phyloP scores from a whole-genome alignment of 2,113 vertebrate genomes.

The Chamaea fasciata region DNA sequence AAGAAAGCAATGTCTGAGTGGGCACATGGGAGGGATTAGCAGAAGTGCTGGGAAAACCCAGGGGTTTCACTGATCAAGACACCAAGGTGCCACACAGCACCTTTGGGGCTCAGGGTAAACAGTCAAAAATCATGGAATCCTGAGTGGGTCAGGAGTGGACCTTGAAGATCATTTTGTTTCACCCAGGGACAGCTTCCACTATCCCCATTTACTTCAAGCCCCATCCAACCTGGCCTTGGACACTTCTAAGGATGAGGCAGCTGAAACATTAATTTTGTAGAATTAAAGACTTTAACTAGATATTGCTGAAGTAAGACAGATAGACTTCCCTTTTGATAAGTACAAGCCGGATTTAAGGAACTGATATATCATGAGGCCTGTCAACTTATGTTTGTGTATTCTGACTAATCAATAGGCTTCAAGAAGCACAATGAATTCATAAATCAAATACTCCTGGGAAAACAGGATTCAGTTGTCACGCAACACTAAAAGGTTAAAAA shows the following conservation, averaged over 20 bases:
- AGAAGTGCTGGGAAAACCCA: neutral
- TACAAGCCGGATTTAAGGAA: no score
- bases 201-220: accelerated
- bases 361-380: no score
- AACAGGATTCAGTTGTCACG: no score
- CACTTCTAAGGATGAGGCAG: neutral
- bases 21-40: neutral
- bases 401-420: no score
- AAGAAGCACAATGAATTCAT: no score
- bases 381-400: no score
- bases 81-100: accelerated
- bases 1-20: neutral
- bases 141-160: neutral
- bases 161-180: neutral
- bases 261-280: no score
- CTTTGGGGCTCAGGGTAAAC: neutral
- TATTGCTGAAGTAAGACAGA: no score
- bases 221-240: neutral
- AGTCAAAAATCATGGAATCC: neutral
- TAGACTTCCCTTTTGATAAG: no score
- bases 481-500: no score
- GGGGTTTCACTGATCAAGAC: neutral
- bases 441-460: no score
- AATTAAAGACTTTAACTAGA: no score
- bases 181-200: neutral